Percentiles rank a stretch among this genome's conserved stretches.
These are phyloP conservation scores for Chauna torquata DNA, from an alignment of 2,113 vertebrate genomes.

Conservation along the genomic window DNA sequence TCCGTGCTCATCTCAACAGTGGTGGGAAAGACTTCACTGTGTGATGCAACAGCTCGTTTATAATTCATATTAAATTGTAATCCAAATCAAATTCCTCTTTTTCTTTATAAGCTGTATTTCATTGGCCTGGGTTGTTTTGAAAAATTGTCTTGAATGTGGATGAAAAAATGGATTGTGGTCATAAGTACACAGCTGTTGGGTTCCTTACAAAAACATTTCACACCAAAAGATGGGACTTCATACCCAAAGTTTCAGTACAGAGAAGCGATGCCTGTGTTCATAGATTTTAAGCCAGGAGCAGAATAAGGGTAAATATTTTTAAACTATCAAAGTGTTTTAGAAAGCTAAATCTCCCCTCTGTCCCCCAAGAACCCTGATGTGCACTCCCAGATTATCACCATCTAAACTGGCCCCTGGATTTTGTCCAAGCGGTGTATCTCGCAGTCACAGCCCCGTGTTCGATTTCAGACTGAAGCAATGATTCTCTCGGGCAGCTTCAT, in stretches of 20 bases:
- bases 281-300: background rate
- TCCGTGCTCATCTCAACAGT: accelerated
- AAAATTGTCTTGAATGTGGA: background rate
- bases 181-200: background rate
- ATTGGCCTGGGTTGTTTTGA: background rate
- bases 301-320: background rate
- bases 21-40: background rate
- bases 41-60: background rate
- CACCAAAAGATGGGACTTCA: background rate
- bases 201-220: background rate
- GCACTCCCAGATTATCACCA: background rate
- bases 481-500: background rate
- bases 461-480: background rate
- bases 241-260: background rate
- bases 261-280: background rate
- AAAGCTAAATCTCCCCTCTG: background rate
- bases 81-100: background rate
- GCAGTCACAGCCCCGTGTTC: background rate
- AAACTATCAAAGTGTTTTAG: background rate
- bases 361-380: background rate
- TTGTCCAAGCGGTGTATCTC: background rate
- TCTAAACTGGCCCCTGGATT: background rate
- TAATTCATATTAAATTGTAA: background rate
- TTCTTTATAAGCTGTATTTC: background rate
- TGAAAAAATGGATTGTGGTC: background rate